Evolutionary conservation across 2,888 invertebrate genomes (phyloP), one percentile per base, ranked within the genome.

Genomic region (Machimus atricapillus): DNA sequence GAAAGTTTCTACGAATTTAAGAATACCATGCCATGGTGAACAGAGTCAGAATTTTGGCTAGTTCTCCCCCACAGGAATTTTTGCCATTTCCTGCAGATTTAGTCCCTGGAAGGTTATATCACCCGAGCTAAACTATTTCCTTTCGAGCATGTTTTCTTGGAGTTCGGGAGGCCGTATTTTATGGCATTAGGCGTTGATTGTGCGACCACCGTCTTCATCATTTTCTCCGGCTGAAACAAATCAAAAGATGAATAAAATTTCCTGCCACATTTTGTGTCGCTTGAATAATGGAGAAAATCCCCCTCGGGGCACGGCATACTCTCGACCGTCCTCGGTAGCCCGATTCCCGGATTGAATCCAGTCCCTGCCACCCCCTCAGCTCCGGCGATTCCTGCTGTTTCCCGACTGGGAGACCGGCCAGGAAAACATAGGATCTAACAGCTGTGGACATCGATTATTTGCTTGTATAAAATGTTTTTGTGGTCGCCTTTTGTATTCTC

Each of bases 361-460:
- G n/a, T 19, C 27, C 76, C 34, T 40, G 34, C 27, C 27, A 12
- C 31, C 34, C 37, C 66, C 82, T 19, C n/a, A 19, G n/a, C 9
- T 12, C 37, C 58, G 16, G 12, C 12, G 58, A 82, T 40, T 46
- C 43, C 14, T 79, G 14, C 78, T 78, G 78, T 14, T 78, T 27
- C 23, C 14, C 43, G n/a, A 40, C 34, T 9, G 12, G 8, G 23
- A 19, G 27, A 79, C 52, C 14, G 23, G 31, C 16, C 31, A 79
- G 79, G 31, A 79, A 23, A 40, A 78, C 78, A 79, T 31, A 81
- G 58, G 82, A 66, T 40, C 58, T 37, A 58, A 82, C 82, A 82
- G 58, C 82, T 66, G 58, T 34, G 87, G 86, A 87, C 86, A 86
- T 86, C 87, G 87, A 87, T 87, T 87, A 87, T 87, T 87, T 87